Percentiles rank a stretch among this genome's conserved stretches.
Conservation (phyloP, 2,797 vertebrate species). For the Lagodon rhomboides region DNA sequence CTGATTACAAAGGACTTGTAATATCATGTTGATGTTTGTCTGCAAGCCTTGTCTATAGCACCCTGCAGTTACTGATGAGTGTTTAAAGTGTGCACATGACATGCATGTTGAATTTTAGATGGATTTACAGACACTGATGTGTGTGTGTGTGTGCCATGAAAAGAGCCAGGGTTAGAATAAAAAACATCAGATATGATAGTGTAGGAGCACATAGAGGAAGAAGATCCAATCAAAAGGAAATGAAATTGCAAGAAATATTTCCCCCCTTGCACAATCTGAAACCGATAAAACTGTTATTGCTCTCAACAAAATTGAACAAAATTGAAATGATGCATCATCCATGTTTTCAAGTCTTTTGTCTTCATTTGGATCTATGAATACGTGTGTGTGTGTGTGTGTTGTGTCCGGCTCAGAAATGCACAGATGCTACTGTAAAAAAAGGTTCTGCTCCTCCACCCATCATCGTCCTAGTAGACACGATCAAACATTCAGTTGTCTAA, state of each 20-base stretch:
- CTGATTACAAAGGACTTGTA: not conserved
- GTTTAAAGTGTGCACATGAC: not conserved
- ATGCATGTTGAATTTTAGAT: not conserved
- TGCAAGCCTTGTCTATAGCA: not conserved
- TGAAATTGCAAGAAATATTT: not conserved
- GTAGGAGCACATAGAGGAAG: not conserved
- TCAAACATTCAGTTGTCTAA: not conserved
- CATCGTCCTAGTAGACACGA: not conserved
- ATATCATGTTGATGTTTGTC: not conserved
- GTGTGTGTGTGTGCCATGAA: not conserved
- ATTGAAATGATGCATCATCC: not conserved
- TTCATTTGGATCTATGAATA: not conserved
- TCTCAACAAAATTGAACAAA: not conserved
- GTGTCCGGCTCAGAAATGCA: too few species aligned
- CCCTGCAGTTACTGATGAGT: not conserved
- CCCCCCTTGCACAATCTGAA: not conserved
- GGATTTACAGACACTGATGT: not conserved
- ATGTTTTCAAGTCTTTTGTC: constrained; percentile 15
- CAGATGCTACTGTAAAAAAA: not conserved
- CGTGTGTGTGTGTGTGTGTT: too few species aligned
- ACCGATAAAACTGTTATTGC: not conserved
- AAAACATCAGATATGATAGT: not conserved
- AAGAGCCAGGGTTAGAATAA: not conserved
- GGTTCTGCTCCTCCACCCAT: too few species aligned
- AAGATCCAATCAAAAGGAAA: not conserved